A percentile compares a stretch with the other conserved stretches of the same genome.
Evolutionary conservation across 2,888 invertebrate species (phyloP).

Genomic region (Hypomecis atomaria): DNA sequence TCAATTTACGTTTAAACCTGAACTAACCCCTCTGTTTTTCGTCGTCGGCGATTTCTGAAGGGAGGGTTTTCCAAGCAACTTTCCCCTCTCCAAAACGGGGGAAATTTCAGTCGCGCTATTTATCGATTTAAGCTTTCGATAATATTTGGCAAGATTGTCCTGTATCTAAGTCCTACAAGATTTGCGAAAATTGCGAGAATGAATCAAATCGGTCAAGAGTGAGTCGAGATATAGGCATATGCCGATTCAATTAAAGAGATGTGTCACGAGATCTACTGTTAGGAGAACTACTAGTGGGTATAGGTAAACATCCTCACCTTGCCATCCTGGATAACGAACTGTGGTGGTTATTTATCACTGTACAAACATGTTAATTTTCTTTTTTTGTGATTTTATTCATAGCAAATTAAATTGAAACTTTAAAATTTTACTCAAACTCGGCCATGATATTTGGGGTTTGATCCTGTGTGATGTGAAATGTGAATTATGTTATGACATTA

Average conservation of each 20-base stretch:
- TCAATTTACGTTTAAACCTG: no score
- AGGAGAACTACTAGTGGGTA: not conserved
- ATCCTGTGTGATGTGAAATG: not conserved
- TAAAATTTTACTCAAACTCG: not conserved
- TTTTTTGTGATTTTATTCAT: not conserved
- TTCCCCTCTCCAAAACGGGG: no score
- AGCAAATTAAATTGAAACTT: not conserved
- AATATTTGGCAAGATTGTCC: no score
- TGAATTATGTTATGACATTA: not conserved
- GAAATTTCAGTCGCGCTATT: no score
- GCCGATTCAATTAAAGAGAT: no score
- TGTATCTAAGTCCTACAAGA: no score
- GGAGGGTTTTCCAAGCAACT: no score
- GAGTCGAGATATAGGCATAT: not conserved
- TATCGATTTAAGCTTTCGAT: no score
- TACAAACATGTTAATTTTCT: constrained; percentile 42
- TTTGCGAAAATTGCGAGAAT: no score
- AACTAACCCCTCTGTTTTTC: no score
- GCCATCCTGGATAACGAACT: constrained; percentile 45
- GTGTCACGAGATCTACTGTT: no score
- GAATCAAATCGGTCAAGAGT: not conserved
- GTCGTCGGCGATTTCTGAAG: no score
- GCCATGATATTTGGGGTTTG: not conserved
- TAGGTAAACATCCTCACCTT: constrained; percentile 38
- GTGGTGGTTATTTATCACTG: constrained; percentile 35